phyloP scores from a whole-genome alignment of 2,888 invertebrate species.

The Limenitis camilla region DNA sequence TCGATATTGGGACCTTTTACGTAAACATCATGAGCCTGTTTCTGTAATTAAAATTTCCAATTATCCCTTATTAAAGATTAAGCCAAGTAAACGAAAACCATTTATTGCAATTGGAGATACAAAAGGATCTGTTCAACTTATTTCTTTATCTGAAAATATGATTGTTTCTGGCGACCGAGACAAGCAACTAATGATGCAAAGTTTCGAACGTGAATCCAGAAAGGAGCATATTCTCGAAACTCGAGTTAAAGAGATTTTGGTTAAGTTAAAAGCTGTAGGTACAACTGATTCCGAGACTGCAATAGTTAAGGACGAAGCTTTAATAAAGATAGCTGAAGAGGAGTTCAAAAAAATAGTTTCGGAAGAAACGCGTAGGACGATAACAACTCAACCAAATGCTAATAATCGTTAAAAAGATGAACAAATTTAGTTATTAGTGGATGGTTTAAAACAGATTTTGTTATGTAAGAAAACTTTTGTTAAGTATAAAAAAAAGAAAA shows the following conservation, averaged over 20 bases:
- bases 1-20: slow-evolving; percentile 85
- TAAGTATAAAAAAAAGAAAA: too few relatives aligned
- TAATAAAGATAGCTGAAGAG: slow-evolving; percentile 42
- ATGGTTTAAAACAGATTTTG: too few relatives aligned
- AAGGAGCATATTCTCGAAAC: slow-evolving; percentile 91
- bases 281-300: slow-evolving; percentile 27
- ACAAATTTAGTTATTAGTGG: slow-evolving; percentile 17
- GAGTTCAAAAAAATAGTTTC: slow-evolving; percentile 59
- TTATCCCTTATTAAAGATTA: slow-evolving; percentile 73
- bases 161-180: slow-evolving; percentile 78
- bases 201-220: slow-evolving; percentile 87
- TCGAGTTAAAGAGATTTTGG: slow-evolving; percentile 83
- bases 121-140: slow-evolving; percentile 77
- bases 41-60: slow-evolving; percentile 75
- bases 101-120: slow-evolving; percentile 78
- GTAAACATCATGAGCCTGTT: slow-evolving; percentile 80
- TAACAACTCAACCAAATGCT: slow-evolving; percentile 7
- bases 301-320: slow-evolving; percentile 30
- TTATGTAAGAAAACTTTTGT: too few relatives aligned
- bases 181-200: slow-evolving; percentile 78
- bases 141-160: slow-evolving; percentile 79
- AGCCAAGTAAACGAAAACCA: slow-evolving; percentile 76
- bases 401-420: slow-evolving; percentile 15
- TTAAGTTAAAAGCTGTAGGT: slow-evolving; percentile 61
- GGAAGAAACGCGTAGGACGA: slow-evolving; percentile 32